Evolutionary conservation across 2,888 invertebrate species (phyloP).

Genomic region (Oasisia sp.): DNA sequence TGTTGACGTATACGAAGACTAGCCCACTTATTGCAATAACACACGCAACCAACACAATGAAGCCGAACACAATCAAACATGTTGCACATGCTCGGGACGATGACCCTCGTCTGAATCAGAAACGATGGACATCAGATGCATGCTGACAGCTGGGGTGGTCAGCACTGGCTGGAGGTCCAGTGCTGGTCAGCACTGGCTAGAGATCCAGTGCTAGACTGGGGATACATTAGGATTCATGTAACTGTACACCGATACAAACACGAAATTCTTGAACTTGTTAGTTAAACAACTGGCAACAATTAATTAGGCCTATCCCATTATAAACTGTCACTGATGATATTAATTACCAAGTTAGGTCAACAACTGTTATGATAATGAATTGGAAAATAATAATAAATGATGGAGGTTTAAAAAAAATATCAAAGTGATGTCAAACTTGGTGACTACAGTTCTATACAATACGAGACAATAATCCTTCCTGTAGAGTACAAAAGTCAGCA

Average conservation of each 20-base stretch:
- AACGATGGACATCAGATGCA: background rate
- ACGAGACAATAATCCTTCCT: background rate
- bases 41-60: conserved; percentile 60
- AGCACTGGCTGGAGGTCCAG: background rate
- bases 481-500: background rate
- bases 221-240: background rate
- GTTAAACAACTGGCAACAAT: background rate
- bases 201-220: background rate
- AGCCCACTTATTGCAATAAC: conserved; percentile 60
- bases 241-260: background rate
- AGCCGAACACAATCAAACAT: conserved; percentile 57
- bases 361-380: background rate
- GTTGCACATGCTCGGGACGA: conserved; percentile 50
- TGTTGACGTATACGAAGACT: conserved; percentile 64
- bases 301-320: background rate
- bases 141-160: background rate
- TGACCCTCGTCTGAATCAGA: conserved; percentile 24
- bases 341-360: background rate
- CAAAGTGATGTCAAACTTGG: background rate
- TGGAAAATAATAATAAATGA: background rate
- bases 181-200: no score
- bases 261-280: background rate
- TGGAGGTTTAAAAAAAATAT: no score
- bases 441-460: background rate
- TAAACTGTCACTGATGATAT: background rate